Evolutionary conservation across 2,888 invertebrate genomes (phyloP), one percentile per base, ranked within the genome.

Genomic region (Acanthococcus lagerstroemiae): DNA sequence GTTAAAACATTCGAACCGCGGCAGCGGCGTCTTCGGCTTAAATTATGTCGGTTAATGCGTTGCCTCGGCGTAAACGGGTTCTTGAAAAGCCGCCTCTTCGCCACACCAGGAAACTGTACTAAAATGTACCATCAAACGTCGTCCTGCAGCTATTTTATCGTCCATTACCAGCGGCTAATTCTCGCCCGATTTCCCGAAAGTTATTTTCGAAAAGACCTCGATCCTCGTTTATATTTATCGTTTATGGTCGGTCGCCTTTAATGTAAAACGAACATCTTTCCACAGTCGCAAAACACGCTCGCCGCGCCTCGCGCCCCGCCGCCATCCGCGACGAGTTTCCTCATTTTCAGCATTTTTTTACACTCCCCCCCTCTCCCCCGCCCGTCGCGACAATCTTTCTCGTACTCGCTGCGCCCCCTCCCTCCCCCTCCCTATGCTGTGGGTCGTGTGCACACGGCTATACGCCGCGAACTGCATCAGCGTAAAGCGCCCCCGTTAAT

Each of bases 41-140:
- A 61, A 61, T 61, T 61, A 61, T 61, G 61, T 61, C 61, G 61
- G 61, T 61, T 61, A 61, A 61, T 61, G 61, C 61, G 61, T 61
- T 52, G 61, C 52, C 24, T 30, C 52, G 37, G 52, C 61, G 52
- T 61, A 52, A 61, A 61, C 61, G 61, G 61, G 61, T 61, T 61
- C 61, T 61, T 61, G 61, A 61, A 61, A 61, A 52, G 61, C 52
- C 52, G 26, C 48, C 60, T 44, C 27, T 9, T 48, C 17, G 61
- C 52, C 61, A 24, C 52, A n/a, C 48, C 52, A 46, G 50, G 30
- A 61, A 61, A 50, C 61, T 61, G 52, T 52, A 61, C 61, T 48
- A 61, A 61, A 61, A 61, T 52, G 61, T 61, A 61, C 61, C 61
- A 61, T 61, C 61, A 61, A 61, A 61, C 50, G 61, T 61, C 61